A percentile compares a stretch with the other conserved stretches of the same genome.
Evolutionary conservation across 2,888 invertebrate species (phyloP).

Genomic region (Cybosia mesomella): DNA sequence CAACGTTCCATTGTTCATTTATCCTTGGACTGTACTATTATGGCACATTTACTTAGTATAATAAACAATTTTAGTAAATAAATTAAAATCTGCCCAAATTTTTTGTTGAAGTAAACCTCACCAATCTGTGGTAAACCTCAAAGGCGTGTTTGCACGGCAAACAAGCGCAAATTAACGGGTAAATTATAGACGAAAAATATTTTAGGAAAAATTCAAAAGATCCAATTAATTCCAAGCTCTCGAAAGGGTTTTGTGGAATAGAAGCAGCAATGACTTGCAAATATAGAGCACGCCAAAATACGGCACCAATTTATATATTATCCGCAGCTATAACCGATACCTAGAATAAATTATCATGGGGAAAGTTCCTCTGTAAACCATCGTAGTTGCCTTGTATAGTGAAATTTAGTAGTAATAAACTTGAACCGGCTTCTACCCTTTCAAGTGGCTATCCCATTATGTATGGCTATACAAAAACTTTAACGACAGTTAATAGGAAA

Average conservation of each 20-base stretch:
- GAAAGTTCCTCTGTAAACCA: constrained; percentile 41
- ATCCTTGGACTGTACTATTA: constrained; percentile 7
- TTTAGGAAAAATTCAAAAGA: constrained; percentile 74
- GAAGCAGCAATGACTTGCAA: constrained; percentile 72
- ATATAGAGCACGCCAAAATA: constrained; percentile 71
- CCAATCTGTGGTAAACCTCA: constrained; percentile 50
- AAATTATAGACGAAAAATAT: constrained; percentile 77
- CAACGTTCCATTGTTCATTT: constrained; percentile 16
- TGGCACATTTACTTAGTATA: constrained; percentile 11
- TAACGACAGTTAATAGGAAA: constrained; percentile 24
- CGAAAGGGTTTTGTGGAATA: constrained; percentile 71
- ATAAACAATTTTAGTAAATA: constrained; percentile 12
- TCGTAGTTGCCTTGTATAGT: constrained; percentile 42
- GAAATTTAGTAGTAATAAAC: constrained; percentile 41
- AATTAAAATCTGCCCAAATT: constrained; percentile 24
- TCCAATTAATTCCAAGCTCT: constrained; percentile 76
- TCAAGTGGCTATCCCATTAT: constrained; percentile 30
- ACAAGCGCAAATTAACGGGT: constrained; percentile 58
- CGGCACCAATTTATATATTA: constrained; percentile 61
- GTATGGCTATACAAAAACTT: constrained; percentile 40
- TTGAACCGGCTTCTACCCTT: constrained; percentile 39
- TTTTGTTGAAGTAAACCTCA: constrained; percentile 29
- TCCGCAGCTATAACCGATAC: constrained; percentile 56
- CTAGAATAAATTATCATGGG: constrained; percentile 63
- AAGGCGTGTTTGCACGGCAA: constrained; percentile 65